Percentiles rank a stretch among this genome's conserved stretches.
phyloP scores from a whole-genome alignment of 2,888 invertebrate species.

The Agriopis aurantiaria region DNA sequence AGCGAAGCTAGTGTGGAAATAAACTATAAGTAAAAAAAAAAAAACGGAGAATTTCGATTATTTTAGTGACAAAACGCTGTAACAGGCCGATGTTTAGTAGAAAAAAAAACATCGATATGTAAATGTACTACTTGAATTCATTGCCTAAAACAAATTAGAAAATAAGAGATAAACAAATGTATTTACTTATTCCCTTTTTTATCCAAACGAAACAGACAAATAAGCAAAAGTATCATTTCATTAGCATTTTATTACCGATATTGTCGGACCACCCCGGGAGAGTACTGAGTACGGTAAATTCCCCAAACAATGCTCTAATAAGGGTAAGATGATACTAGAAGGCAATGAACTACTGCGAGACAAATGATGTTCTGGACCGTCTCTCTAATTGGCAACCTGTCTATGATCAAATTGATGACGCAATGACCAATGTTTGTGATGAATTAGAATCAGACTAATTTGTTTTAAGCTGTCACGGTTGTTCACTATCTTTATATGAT shows the following conservation, averaged over 20 bases:
- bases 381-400: not conserved
- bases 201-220: slow-evolving; percentile 20
- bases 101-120: no score
- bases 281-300: slow-evolving; percentile 11
- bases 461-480: no score
- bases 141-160: not conserved
- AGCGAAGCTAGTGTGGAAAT: no score
- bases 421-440: no score
- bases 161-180: not conserved
- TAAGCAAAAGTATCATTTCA: slow-evolving; percentile 19
- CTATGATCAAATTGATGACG: no score
- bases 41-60: no score
- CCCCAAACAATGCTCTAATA: slow-evolving; percentile 21
- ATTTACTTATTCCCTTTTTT: not conserved
- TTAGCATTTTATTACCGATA: slow-evolving; percentile 24
- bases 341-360: not conserved
- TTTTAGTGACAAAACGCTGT: no score
- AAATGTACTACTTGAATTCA: no score
- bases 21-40: no score
- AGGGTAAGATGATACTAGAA: slow-evolving; percentile 1
- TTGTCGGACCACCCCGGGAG: slow-evolving; percentile 5
- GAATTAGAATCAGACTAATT: no score
- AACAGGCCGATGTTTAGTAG: no score
- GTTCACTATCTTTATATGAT: no score
- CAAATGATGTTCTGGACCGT: not conserved